phyloP scores from a whole-genome alignment of 2,113 vertebrate species.

The Hemiscyllium ocellatum region DNA sequence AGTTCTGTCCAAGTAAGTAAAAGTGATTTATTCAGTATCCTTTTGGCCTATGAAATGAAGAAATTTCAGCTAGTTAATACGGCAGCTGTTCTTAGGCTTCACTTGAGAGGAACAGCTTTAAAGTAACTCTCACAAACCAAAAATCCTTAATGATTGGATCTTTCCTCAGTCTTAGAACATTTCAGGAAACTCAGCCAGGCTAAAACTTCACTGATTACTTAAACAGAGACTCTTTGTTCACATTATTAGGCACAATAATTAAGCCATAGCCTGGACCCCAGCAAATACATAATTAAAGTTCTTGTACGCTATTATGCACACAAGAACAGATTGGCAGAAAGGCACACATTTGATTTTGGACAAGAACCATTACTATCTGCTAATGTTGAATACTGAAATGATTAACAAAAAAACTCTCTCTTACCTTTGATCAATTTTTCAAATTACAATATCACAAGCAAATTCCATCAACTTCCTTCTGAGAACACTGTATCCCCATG shows the following conservation, averaged over 20 bases:
- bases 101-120: constrained; percentile 54
- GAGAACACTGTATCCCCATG: constrained; percentile 22
- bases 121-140: constrained; percentile 52
- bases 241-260: constrained; percentile 55
- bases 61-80: constrained; percentile 41
- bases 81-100: constrained; percentile 47
- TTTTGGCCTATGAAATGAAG: constrained; percentile 50
- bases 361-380: background rate
- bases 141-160: constrained; percentile 58
- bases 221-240: constrained; percentile 57
- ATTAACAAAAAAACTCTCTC: background rate
- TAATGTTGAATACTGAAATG: background rate
- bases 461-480: constrained; percentile 45
- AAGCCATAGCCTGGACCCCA: constrained; percentile 48
- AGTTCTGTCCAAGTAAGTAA: constrained; percentile 47
- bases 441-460: constrained; percentile 49
- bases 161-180: constrained; percentile 50
- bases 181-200: constrained; percentile 53
- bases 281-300: constrained; percentile 52
- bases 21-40: constrained; percentile 49
- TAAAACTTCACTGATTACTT: constrained; percentile 52
- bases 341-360: constrained; percentile 4
- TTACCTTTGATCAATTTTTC: constrained; percentile 45
- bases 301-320: constrained; percentile 35
- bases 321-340: background rate